Base-by-base conservation (phyloP, 2,888 invertebrate genomes). In the Orgyia antiqua region DNA sequence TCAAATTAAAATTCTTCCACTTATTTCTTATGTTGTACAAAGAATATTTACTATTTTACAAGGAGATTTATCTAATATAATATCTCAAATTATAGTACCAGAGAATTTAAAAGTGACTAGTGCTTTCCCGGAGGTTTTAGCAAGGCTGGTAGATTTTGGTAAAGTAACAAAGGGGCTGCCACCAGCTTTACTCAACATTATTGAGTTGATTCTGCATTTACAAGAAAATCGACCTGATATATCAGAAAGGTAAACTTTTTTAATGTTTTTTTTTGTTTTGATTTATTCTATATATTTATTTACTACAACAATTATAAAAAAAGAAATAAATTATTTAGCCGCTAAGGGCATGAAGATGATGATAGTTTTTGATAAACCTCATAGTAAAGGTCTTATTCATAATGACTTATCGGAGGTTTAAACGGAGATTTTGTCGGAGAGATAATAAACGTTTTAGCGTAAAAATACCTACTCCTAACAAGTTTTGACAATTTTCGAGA, bases 11-110 rank as follows among this genome's bases (percentile, higher is more conserved):
- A 54, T 91, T 2, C 66, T 91, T 41, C 92, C 92, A 36, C 57
- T 90, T 23, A 89, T 89, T 43, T 79, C 88, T 8, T 88, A 88
- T 35, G 58, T 88, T 4, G 63, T 88, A 23, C 68, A 80, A 35
- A 68, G 83, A 45, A 55, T 87, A 11, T 45, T 82, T 4, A 57
- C 51, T 32, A 36, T 77, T 12, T 29, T 80, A 13, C 65, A 72
- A 39, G 51, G 40, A 6, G 44, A 58, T 24, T 53, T 80, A 6
- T 36, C 60, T 5, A 45, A 56, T 18, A 42, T 78, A 2, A 23
- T 59, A 7, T 42, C 39, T 10, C 40, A 48, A 27, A 23, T 58
- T n/a, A 17, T 43, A 7, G 31, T 38, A 13, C 45, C 45, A 9
- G 44, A 41, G 1, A 35, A 41, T 2, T n/a, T 38, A 2, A 15